Conservation (phyloP, 2,888 invertebrate genomes). For the Sesia bembeciformis region DNA sequence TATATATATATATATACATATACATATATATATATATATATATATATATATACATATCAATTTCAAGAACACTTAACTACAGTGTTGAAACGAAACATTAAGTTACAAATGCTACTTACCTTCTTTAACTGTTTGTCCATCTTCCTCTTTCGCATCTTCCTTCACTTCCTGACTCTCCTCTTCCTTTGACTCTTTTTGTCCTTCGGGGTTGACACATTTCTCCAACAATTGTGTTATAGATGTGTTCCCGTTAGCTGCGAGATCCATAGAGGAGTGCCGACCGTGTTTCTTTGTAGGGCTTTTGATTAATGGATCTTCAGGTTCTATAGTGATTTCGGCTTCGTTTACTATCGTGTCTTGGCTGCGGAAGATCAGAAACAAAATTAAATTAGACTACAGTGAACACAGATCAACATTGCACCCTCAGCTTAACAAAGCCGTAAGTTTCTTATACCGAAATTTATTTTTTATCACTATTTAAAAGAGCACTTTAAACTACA, state of each 20-base stretch:
- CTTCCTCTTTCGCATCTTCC: slow-evolving; percentile 17
- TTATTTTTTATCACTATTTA: too few species aligned
- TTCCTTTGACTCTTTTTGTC: slow-evolving; percentile 10
- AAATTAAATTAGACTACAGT: too few species aligned
- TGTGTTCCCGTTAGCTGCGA: slow-evolving; percentile 47
- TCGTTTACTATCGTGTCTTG: slow-evolving; percentile 60
- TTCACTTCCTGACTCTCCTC: slow-evolving; percentile 10
- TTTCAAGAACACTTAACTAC: too few species aligned
- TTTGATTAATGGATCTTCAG: slow-evolving; percentile 31
- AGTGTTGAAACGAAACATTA: too few species aligned
- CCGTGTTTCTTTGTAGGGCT: slow-evolving; percentile 50
- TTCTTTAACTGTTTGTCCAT: slow-evolving; percentile 9
- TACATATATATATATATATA: too few species aligned
- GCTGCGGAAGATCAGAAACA: slow-evolving; percentile 17
- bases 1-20: too few species aligned
- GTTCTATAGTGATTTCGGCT: slow-evolving; percentile 63
- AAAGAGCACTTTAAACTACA: too few species aligned
- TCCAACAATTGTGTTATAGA: slow-evolving; percentile 62
- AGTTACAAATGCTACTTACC: background rate
- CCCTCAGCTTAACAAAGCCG: too few species aligned
- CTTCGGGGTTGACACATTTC: slow-evolving; percentile 47
- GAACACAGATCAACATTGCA: too few species aligned
- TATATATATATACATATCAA: too few species aligned
- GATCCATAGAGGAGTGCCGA: slow-evolving; percentile 67
- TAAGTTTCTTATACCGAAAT: too few species aligned